Percentiles rank a stretch among this genome's conserved stretches.
phyloP scores from a whole-genome alignment of 2,113 vertebrate species.

The Ictalurus punctatus region DNA sequence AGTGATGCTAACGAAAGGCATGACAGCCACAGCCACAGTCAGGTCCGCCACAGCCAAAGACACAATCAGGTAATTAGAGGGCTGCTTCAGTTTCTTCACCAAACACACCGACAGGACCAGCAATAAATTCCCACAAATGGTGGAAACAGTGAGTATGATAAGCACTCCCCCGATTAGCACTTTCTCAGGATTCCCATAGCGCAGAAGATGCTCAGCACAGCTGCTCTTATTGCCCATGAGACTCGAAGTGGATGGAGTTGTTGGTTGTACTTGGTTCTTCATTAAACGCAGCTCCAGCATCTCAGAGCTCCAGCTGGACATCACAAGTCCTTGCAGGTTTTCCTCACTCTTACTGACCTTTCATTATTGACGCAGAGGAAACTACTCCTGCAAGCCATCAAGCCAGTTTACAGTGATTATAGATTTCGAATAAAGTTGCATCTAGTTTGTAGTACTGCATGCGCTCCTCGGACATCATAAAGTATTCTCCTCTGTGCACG shows the following conservation, averaged over 20 bases:
- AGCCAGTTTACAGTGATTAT: background rate
- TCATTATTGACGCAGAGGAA: background rate
- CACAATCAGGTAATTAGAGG: constrained; percentile 94
- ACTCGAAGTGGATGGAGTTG: background rate
- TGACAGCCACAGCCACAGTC: constrained; percentile 91
- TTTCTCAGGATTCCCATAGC: background rate
- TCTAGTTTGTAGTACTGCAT: background rate
- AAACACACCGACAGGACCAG: constrained; percentile 95
- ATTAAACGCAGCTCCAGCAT: background rate
- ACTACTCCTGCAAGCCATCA: background rate
- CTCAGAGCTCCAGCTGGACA: background rate
- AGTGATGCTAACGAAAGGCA: constrained; percentile 95
- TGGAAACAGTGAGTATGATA: constrained; percentile 86
- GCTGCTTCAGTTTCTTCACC: constrained; percentile 94
- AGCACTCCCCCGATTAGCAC: constrained; percentile 89
- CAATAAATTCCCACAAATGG: constrained; percentile 89
- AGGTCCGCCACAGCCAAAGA: constrained; percentile 93
- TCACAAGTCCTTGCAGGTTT: background rate
- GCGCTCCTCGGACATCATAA: background rate
- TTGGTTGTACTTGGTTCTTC: background rate
- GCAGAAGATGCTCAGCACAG: background rate
- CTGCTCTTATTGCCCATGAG: background rate
- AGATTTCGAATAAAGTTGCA: background rate
- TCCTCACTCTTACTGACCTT: background rate
- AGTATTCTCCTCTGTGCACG: background rate